Conservation (phyloP, 2,113 vertebrate species). For the Lophius piscatorius region DNA sequence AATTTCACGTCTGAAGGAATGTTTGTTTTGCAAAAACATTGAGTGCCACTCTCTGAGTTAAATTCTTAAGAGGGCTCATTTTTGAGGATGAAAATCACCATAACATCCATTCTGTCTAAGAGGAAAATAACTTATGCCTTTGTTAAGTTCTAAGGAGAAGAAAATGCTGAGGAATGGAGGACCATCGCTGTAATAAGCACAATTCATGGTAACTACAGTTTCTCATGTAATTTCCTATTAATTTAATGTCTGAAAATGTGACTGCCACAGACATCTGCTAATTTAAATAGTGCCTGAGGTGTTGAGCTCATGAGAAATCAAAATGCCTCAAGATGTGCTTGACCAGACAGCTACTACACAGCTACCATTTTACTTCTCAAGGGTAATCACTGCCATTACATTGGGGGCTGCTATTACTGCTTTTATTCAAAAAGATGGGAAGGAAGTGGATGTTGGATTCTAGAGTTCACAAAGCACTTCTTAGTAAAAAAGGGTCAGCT, state of each 20-base stretch:
- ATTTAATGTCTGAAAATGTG: conserved; percentile 1
- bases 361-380: conserved; percentile 15
- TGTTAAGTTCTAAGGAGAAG: no score
- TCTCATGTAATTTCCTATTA: background rate
- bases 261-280: background rate
- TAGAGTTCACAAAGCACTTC: conserved; percentile 45
- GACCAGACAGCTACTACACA: no score
- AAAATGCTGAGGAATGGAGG: background rate
- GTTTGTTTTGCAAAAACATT: conserved; percentile 55
- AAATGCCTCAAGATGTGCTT: conserved; percentile 11
- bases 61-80: no score
- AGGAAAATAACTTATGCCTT: no score
- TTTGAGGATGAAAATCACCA: no score
- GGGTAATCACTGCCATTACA: conserved; percentile 31
- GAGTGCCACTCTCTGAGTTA: conserved; percentile 43
- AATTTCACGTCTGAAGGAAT: conserved; percentile 40
- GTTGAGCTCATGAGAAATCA: conserved; percentile 23
- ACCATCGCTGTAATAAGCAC: background rate
- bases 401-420: conserved; percentile 37
- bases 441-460: conserved; percentile 39
- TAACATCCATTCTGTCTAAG: no score
- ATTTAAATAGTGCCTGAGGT: conserved; percentile 6
- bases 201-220: background rate
- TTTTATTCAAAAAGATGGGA: conserved; percentile 50
- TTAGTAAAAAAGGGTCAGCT: conserved; percentile 52